phyloP scores from a whole-genome alignment of 2,797 vertebrate genomes.

The Cirrhinus mrigala region DNA sequence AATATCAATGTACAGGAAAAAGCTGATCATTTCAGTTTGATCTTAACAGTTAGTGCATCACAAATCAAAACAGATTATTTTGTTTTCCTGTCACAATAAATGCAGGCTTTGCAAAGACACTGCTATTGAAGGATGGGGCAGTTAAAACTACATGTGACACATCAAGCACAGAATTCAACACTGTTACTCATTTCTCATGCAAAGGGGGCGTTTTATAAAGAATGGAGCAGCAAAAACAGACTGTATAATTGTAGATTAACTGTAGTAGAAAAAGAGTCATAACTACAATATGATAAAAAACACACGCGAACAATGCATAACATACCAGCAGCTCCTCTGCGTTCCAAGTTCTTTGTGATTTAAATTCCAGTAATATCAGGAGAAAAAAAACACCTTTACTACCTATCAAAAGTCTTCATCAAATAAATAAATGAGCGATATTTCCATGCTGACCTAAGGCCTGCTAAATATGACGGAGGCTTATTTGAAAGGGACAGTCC shows the following conservation, averaged over 20 bases:
- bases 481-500: slow-evolving; percentile 69
- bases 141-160: background rate
- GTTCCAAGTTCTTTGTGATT: slow-evolving; percentile 9
- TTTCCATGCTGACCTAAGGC: slow-evolving; percentile 69
- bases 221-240: background rate
- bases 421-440: slow-evolving; percentile 53
- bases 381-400: slow-evolving; percentile 39
- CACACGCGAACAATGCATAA: background rate
- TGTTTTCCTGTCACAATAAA: background rate
- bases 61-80: background rate
- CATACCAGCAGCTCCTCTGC: background rate
- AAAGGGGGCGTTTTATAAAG: background rate
- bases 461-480: slow-evolving; percentile 60
- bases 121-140: background rate
- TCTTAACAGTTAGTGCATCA: background rate
- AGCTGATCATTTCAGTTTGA: background rate
- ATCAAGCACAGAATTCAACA: background rate
- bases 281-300: background rate
- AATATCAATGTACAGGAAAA: too few relatives aligned
- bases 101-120: background rate
- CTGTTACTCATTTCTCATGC: background rate
- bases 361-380: slow-evolving; percentile 40
- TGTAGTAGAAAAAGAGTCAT: background rate
- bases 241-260: background rate
- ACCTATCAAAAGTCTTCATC: slow-evolving; percentile 51